phyloP scores from a whole-genome alignment of 2,113 vertebrate genomes.

The Brevimyrus niger region DNA sequence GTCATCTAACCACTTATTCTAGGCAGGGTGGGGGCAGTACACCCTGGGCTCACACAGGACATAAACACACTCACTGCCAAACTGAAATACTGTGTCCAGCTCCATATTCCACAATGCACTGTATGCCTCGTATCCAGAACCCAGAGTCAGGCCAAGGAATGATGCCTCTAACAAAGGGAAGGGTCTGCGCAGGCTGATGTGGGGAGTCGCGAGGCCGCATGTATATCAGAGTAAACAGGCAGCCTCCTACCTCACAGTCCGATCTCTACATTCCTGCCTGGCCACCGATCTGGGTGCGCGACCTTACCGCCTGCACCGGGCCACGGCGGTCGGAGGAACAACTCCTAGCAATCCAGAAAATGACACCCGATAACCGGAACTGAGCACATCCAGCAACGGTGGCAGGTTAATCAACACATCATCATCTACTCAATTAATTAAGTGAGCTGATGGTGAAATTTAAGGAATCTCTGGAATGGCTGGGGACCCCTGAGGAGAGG shows the following conservation, averaged over 20 bases:
- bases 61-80: background rate
- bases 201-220: background rate
- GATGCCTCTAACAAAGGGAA: background rate
- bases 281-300: background rate
- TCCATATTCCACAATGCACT: background rate
- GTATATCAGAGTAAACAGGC: background rate
- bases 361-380: background rate
- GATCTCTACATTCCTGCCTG: background rate
- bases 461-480: background rate
- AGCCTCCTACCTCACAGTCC: background rate
- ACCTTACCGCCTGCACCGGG: no score
- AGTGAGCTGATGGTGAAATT: background rate
- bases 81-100: background rate
- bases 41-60: background rate
- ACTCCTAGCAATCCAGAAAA: background rate
- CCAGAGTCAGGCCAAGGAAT: background rate
- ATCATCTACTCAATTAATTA: background rate
- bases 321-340: background rate
- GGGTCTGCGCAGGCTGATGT: background rate
- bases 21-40: background rate
- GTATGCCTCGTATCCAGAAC: background rate
- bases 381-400: background rate
- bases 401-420: background rate
- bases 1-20: background rate
- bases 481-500: background rate